Base-by-base conservation (phyloP, 2,888 invertebrate species). In the Diplazon laetatorius region DNA sequence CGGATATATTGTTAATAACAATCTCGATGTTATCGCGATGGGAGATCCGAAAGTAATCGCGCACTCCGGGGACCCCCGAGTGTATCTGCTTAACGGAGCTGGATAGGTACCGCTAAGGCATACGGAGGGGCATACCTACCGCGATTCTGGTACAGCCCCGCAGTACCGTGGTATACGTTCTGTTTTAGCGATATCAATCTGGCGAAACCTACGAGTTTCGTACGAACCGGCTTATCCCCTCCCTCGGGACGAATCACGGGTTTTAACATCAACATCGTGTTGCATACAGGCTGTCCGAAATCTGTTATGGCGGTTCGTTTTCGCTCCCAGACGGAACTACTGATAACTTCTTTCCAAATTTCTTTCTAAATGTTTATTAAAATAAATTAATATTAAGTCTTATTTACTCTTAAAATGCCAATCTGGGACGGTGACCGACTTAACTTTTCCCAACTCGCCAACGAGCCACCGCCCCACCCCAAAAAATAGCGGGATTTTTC, bases 1-100 rank as follows among this genome's bases (percentile, higher is more conserved):
- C 25, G 25, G 80, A 84, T 86, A 66, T 66, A 85, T 87, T 87
- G 81, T 85, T 86, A 85, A 86, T 84, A 85, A 86, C 77, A 73
- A 86, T 85, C 82, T 74, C 80, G 80, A 81, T 80, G 48, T 55
- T 84, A 87, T 85, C 84, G 71, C 25, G 48, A 74, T 22, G 22
- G 68, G 39, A 72, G 77, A 84, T 84, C 80, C 78, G 80, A 84
- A 85, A 83, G 82, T 86, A 85, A 82, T 83, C 63, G 75, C 80
- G 39, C 14, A 52, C 25, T 5, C 30, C 6, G 4, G 14, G 55
- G 55, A 25, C 25, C 55, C 52, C 65, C n/a, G n/a, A n/a, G 62
- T 16, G 63, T 70, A 63, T 55, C 55, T 44, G 59, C 77, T 76
- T 86, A 86, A 87, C 86, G 86, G 86, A 87, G 85, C 81, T 78